Base-by-base conservation (phyloP, 2,113 vertebrate genomes). In the Leucosticte australis region DNA sequence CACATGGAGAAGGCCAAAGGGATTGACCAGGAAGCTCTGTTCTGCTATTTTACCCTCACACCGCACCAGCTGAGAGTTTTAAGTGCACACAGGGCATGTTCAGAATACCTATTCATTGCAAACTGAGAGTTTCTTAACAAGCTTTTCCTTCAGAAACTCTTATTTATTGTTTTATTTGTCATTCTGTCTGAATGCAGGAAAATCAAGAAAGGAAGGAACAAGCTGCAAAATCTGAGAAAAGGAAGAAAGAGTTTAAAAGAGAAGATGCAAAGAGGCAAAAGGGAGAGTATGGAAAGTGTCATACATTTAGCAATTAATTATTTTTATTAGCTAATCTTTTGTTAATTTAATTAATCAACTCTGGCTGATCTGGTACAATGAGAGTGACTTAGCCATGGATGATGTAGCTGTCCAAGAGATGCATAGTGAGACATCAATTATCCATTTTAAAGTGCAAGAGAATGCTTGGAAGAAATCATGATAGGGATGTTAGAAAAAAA, bases 161-260 rank as follows among this genome's bases (percentile, higher is more conserved):
- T 62, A 30, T 2, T 69, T 62, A 13, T 37, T 71, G 62, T 62
- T 83, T 83, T 17, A 39, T 86, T 83, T 92, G 10, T 59, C 15
- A 15, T 85, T 93, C 55, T 91, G 4, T 93, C 73, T 74, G 41
- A 89, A 55, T 64, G 9, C 97, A 99, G 99, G 99, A 99, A 94
- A 99, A 99, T 95, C 98, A 97, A 97, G 98, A 97, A 57, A 97
- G 98, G 63, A 99, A 98, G 91, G 98, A 99, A 53, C 98, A 98
- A 96, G 97, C 96, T 22, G 98, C 96, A 17, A 99, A 98, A 92
- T 97, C 98, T 3, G 99, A 99, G 97, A 99, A 98, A 96, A 98
- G 99, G 93, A 99, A 99, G 97, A 98, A 97, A 95, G 97, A 98
- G 92, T 96, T 99, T 96, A 98, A 97, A 35, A 98, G 98, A 68